Evolutionary conservation across 2,888 invertebrate genomes (phyloP).

Genomic region (Cryptocephalus primarius): DNA sequence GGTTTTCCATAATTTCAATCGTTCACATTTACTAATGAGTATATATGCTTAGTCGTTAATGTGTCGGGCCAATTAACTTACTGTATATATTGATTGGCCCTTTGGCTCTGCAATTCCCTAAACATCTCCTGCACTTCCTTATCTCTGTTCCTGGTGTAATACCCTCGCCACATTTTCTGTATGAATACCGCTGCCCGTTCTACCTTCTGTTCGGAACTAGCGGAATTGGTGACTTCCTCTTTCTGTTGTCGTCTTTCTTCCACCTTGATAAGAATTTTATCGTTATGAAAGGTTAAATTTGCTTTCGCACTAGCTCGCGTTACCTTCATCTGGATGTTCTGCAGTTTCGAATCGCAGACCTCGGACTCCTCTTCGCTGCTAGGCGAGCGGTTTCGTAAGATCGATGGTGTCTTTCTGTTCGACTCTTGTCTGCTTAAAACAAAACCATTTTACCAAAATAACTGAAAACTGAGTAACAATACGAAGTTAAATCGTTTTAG

Average conservation of each 20-base stretch:
- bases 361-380: constrained; percentile 56
- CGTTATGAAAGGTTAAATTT: too few relatives aligned
- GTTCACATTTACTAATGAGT: too few relatives aligned
- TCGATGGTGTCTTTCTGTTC: constrained; percentile 22
- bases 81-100: constrained; percentile 78
- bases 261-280: constrained; percentile 9
- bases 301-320: constrained; percentile 12
- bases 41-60: too few relatives aligned
- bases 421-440: constrained; percentile 13
- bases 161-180: constrained; percentile 81
- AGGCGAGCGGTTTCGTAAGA: constrained; percentile 28
- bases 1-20: too few relatives aligned
- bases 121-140: constrained; percentile 51
- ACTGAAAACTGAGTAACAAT: neutral
- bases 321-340: constrained; percentile 53
- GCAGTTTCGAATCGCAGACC: constrained; percentile 55
- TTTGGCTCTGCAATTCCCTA: constrained; percentile 61
- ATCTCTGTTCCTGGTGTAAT: constrained; percentile 63
- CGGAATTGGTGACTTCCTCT: constrained; percentile 21
- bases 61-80: too few relatives aligned
- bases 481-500: neutral
- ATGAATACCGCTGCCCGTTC: constrained; percentile 61
- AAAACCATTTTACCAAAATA: neutral
- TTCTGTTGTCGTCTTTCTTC: constrained; percentile 24
- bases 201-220: constrained; percentile 32